Evolutionary conservation across 2,113 vertebrate species (phyloP), one percentile per base, ranked within the genome.

Genomic region (Riparia riparia): DNA sequence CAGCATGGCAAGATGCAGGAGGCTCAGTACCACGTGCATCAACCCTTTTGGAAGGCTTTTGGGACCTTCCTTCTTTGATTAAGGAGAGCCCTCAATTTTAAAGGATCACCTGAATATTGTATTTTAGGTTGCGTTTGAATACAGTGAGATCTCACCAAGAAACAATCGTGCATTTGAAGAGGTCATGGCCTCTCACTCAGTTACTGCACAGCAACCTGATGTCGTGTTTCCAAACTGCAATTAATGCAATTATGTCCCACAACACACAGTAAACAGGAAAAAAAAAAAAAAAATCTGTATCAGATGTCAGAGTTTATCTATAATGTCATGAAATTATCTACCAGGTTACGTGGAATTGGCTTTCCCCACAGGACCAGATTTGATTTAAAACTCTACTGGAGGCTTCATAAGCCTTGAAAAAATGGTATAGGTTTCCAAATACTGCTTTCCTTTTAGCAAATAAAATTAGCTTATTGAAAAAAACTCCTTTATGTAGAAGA

Each of bases 381-480:
- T 70, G 74, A 61, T 12, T 61, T 58, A 76, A 89, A 87, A 34
- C 54, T 45, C 63, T 76, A 49, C 37, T 65, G 81, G 70, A 72
- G n/a, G 76, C 57, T 92, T 65, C 34, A 72, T 82, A 87, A 87
- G 17, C 81, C 57, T 19, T 53, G 50, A 80, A 87, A 89, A 85
- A 91, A 78, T 9, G 22, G 45, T 72, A 26, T 25, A 61, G 12
- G 14, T 74, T 95, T 89, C 86, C 83, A 94, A 87, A 91, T 22
- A 57, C 17, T 58, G 41, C 24, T 76, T 87, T 91, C 54, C 41
- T 79, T 92, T 86, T 66, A 86, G 63, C 71, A 94, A 93, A 95
- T 63, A 91, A 89, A 96, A 93, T 79, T 12, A 89, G 77, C 61
- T 79, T 72, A 89, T 42, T 90, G 86, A 87, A 90, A 94, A 66